Conservation (phyloP, 2,888 invertebrate genomes). For the Stenodema calcarata region DNA sequence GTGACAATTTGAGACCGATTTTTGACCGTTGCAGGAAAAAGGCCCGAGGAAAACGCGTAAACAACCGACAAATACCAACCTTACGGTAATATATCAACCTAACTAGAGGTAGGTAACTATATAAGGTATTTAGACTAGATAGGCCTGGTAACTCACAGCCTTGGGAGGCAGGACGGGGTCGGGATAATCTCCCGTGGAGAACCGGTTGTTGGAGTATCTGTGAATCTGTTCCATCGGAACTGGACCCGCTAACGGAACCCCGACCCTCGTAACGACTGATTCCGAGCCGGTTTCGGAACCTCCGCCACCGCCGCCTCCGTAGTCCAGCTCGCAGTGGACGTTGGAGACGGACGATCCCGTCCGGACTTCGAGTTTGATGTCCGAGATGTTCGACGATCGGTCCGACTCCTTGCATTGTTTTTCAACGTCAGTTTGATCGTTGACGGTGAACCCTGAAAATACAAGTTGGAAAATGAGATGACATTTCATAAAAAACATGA, state of each 20-base stretch:
- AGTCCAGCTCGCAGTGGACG: constrained; percentile 61
- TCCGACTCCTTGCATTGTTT: constrained; percentile 75
- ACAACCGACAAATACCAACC: too few relatives aligned
- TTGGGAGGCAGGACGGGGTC: constrained; percentile 79
- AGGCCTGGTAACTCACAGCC: constrained; percentile 60
- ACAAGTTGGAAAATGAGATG: neutral
- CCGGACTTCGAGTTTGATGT: constrained; percentile 86
- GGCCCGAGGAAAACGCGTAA: neutral
- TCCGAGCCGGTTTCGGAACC: constrained; percentile 70
- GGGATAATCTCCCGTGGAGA: constrained; percentile 77
- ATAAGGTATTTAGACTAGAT: constrained; percentile 49
- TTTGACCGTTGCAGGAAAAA: too few relatives aligned
- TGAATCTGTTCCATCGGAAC: constrained; percentile 66
- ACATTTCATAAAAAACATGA: too few relatives aligned
- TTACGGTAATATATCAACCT: too few relatives aligned
- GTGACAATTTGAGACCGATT: too few relatives aligned
- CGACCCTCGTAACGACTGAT: constrained; percentile 65
- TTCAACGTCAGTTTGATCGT: constrained; percentile 66
- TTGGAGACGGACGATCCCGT: constrained; percentile 83
- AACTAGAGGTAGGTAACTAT: neutral
- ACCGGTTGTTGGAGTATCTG: constrained; percentile 66
- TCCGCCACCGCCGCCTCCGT: constrained; percentile 68
- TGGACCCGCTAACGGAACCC: constrained; percentile 79
- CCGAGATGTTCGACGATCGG: constrained; percentile 89
- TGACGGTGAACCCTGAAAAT: constrained; percentile 56